Percentiles rank a stretch among this genome's conserved stretches.
Evolutionary conservation across 1,140 invertebrate genomes (phyloP).

Genomic region (Macrobrachium rosenbergii): DNA sequence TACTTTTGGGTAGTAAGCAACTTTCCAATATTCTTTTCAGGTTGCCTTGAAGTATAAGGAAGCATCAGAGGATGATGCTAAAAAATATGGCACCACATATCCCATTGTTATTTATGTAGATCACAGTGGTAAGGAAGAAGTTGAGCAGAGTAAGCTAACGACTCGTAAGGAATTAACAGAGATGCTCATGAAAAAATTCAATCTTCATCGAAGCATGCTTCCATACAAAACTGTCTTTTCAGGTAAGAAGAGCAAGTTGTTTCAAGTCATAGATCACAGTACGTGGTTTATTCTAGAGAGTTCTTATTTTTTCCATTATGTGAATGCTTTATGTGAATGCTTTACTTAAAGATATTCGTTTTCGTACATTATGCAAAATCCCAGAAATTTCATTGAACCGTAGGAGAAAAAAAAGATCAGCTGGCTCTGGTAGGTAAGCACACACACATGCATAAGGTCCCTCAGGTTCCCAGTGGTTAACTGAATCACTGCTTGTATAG

Average conservation of each 20-base stretch:
- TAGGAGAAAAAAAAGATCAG: too few species aligned
- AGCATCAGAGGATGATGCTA: background rate
- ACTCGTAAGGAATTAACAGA: constrained; percentile 20
- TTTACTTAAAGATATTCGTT: too few species aligned
- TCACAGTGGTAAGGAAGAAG: constrained; percentile 36
- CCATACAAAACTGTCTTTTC: constrained; percentile 12
- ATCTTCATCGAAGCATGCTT: constrained; percentile 24
- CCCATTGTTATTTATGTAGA: constrained; percentile 2
- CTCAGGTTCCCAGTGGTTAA: too few species aligned
- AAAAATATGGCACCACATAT: background rate
- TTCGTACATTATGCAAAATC: too few species aligned
- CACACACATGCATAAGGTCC: too few species aligned
- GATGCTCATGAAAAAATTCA: constrained; percentile 19
- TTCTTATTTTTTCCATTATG: too few species aligned
- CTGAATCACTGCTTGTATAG: too few species aligned
- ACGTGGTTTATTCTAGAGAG: too few species aligned
- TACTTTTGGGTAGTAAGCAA: background rate
- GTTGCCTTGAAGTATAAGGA: constrained; percentile 31
- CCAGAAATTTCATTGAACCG: too few species aligned
- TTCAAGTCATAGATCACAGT: too few species aligned
- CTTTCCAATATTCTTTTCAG: background rate
- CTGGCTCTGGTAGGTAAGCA: too few species aligned
- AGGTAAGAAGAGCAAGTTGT: constrained; percentile 22
- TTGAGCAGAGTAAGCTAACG: background rate
- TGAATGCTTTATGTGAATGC: too few species aligned